These are phyloP conservation scores for Miichthys miiuy DNA, from an alignment of 2,797 vertebrate species.

Conservation along the genomic window DNA sequence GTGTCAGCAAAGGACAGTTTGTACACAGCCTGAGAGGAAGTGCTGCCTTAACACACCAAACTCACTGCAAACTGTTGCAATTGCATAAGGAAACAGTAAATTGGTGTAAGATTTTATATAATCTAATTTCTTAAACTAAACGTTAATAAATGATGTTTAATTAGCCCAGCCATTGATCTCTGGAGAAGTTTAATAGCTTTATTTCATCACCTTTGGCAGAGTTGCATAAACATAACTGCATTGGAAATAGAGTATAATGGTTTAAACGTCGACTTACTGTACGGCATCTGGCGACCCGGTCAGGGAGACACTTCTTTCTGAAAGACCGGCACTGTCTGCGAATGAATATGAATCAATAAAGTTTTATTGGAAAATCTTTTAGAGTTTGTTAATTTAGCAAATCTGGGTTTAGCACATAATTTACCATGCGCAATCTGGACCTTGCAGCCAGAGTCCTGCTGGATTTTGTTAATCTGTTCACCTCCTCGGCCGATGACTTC, in stretches of 20 bases:
- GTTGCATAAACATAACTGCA: neutral
- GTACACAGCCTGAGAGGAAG: neutral
- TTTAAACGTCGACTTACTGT: constrained; percentile 80
- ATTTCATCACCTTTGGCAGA: neutral
- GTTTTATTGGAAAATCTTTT: neutral
- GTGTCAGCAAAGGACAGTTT: neutral
- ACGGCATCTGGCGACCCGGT: constrained; percentile 91
- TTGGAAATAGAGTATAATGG: neutral
- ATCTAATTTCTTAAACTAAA: neutral
- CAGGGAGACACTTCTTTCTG: constrained; percentile 92
- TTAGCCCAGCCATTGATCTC: neutral
- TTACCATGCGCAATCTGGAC: constrained; percentile 95
- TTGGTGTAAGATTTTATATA: neutral
- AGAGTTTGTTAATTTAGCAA: neutral
- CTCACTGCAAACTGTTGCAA: neutral
- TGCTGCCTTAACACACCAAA: neutral
- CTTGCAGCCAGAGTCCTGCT: constrained; percentile 96
- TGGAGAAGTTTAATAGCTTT: neutral
- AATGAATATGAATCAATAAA: constrained; percentile 5
- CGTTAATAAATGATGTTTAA: neutral
- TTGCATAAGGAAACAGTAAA: neutral
- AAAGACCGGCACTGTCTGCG: constrained; percentile 91
- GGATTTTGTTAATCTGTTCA: constrained; percentile 97
- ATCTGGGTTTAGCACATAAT: constrained; percentile 1
- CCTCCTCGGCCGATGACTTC: constrained; percentile 94